These are phyloP conservation scores for Plutomurus gul DNA, from an alignment of 1,140 invertebrate genomes.

Conservation along the genomic window DNA sequence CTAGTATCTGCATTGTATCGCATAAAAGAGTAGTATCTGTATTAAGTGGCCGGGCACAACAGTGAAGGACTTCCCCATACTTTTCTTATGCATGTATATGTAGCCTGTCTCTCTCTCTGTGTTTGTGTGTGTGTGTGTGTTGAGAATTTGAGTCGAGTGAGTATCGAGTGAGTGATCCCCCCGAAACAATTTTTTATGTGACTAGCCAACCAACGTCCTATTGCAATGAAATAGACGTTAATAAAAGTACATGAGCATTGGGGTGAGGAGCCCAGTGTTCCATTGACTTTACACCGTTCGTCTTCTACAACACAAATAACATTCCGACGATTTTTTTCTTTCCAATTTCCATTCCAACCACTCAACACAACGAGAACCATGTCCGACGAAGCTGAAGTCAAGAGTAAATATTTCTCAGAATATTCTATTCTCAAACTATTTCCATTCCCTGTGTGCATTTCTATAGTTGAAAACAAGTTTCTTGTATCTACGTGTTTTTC, in stretches of 20 bases:
- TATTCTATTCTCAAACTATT: not conserved
- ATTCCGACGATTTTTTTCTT: not conserved
- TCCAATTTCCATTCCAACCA: not conserved
- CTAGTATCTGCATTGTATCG: conserved; percentile 8
- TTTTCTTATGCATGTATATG: too few relatives aligned
- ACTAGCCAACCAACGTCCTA: not conserved
- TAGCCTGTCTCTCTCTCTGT: too few relatives aligned
- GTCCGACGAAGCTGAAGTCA: not conserved
- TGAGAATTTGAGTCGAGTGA: too few relatives aligned
- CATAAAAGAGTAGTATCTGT: not conserved
- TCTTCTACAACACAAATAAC: too few relatives aligned
- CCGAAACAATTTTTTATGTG: conserved; percentile 19
- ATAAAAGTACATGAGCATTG: conserved; percentile 16
- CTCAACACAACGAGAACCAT: not conserved
- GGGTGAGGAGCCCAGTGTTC: not conserved
- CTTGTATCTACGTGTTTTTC: too few relatives aligned
- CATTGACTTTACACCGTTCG: not conserved
- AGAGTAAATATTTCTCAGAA: not conserved
- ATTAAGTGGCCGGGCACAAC: not conserved
- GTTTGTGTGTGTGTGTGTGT: not conserved
- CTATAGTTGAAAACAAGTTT: too few relatives aligned
- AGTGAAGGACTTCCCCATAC: conserved; percentile 21
- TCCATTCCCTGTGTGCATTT: not conserved
- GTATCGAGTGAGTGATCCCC: not conserved
- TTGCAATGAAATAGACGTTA: not conserved